Base-by-base conservation (phyloP, 1,140 invertebrate genomes). In the Contarinia nasturtii region DNA sequence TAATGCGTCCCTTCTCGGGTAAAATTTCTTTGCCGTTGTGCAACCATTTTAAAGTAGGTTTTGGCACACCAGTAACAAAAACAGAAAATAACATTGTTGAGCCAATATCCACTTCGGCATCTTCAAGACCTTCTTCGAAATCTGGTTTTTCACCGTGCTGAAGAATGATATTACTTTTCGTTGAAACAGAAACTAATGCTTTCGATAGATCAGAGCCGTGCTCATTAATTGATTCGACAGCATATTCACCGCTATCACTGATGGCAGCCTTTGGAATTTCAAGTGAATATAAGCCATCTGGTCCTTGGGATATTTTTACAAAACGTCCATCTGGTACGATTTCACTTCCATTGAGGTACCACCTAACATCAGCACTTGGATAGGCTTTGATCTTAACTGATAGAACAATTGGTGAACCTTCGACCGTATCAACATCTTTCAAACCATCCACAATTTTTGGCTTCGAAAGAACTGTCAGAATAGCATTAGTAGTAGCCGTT, bases 171-270 rank as follows among this genome's bases (percentile, higher is more conserved):
- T 27, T 27, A 10, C 27, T 72, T 34, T 72, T 71, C 1, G 75
- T 79, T 57, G 76, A 77, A 8, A 87, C 77, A 62, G 95, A 90
- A 50, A 91, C 87, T 59, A 96, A 90, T 59, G 93, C 91, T 67
- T 88, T 90, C 3, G 96, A 68, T 53, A 90, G 79, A 52, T 73
- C 88, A 54, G 86, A 79, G 51, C 83, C 77, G 49, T 75, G 73
- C 8, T 71, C 64, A 65, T 86, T 87, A 43, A 68, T 71, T 10
- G 80, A 76, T 15, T 82, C 67, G 1, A 86, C 60, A 58, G 82
- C 82, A 60, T 89, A 91, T 2, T 80, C 80, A 49, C 84, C 80
- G 11, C 84, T 73, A 59, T 91, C 86, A 7, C 74, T 71, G 2
- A 80, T 77, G 38, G 69, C 71, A 12, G 75, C 75, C 46, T 70